Evolutionary conservation across 2,797 vertebrate species (phyloP).

Genomic region (Protonibea diacanthus): DNA sequence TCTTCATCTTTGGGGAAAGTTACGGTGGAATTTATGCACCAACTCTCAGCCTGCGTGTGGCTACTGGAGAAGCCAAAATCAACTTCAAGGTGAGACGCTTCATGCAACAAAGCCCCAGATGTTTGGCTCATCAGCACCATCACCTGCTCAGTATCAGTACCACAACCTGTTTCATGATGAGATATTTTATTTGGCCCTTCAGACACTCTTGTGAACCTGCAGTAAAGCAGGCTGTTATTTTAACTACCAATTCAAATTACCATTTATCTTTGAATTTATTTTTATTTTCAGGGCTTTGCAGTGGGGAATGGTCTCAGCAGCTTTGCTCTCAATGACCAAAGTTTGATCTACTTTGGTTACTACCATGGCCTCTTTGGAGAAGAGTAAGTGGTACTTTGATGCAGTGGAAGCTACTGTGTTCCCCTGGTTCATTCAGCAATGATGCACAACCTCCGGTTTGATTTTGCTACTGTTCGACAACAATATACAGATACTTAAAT

Average conservation of each 20-base stretch:
- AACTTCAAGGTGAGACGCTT: slow-evolving; percentile 82
- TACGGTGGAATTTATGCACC: slow-evolving; percentile 87
- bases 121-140: slow-evolving; percentile 2
- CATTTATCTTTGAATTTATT: neutral
- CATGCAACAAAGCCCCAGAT: neutral
- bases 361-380: slow-evolving; percentile 88
- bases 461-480: neutral
- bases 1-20: slow-evolving; percentile 87
- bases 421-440: no score
- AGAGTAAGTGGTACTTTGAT: slow-evolving; percentile 73
- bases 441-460: no score
- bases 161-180: neutral
- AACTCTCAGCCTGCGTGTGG: slow-evolving; percentile 81
- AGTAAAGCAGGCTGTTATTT: neutral
- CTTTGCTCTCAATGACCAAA: slow-evolving; percentile 82
- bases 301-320: slow-evolving; percentile 87
- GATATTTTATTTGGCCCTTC: neutral
- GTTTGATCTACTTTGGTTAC: slow-evolving; percentile 85
- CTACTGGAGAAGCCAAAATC: slow-evolving; percentile 70
- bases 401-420: neutral
- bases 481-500: neutral
- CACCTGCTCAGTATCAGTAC: neutral
- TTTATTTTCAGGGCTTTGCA: slow-evolving; percentile 82
- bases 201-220: neutral
- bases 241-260: neutral